These are phyloP conservation scores for Drosophila peninsularis DNA, from an alignment of 2,888 invertebrate species.

Conservation along the genomic window DNA sequence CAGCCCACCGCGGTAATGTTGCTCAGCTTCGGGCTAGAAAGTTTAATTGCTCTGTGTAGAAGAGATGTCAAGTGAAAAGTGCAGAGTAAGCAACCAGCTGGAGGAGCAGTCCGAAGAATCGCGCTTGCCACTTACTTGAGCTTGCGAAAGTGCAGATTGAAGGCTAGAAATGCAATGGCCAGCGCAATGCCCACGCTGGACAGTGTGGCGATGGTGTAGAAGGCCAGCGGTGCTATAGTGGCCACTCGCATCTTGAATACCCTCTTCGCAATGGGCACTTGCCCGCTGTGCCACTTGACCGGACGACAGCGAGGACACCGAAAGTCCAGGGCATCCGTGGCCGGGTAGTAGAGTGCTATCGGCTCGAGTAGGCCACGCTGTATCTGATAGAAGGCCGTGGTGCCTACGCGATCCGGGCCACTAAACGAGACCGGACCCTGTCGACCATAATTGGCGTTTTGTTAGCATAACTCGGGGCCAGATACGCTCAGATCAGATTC, in stretches of 20 bases:
- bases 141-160: conserved; percentile 93
- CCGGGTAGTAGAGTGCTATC: conserved; percentile 90
- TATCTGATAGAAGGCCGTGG: conserved; percentile 94
- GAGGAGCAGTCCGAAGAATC: neutral
- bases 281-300: conserved; percentile 90
- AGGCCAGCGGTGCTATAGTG: conserved; percentile 91
- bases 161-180: conserved; percentile 91
- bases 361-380: conserved; percentile 91
- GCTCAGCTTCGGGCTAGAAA: conserved; percentile 95
- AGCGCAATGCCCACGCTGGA: conserved; percentile 91
- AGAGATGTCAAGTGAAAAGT: conserved; percentile 25
- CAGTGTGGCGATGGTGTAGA: conserved; percentile 89
- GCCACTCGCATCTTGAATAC: conserved; percentile 91
- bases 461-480: neutral
- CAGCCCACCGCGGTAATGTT: conserved; percentile 96
- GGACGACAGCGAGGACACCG: conserved; percentile 89
- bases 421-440: conserved; percentile 96
- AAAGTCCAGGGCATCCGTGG: conserved; percentile 87
- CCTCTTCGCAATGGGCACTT: conserved; percentile 91
- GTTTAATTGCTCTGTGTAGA: conserved; percentile 91
- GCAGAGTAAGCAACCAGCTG: conserved; percentile 15
- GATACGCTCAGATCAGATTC: neutral
- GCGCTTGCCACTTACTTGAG: conserved; percentile 87
- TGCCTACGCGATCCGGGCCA: conserved; percentile 94
- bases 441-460: neutral